Evolutionary conservation across 2,113 vertebrate species (phyloP), one percentile per base, ranked within the genome.

Genomic region (Cebidichthys violaceus): DNA sequence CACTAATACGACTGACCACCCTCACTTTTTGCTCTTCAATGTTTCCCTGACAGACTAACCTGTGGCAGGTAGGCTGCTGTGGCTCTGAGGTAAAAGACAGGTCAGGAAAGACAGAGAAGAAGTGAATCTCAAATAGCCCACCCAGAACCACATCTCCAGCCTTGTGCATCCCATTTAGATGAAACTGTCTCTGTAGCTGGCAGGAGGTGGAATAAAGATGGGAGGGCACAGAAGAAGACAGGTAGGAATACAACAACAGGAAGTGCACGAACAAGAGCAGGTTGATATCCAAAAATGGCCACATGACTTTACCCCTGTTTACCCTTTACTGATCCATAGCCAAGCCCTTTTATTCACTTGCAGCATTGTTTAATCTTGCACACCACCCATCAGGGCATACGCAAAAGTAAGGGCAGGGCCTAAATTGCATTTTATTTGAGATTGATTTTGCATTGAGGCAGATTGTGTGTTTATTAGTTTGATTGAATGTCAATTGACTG

Each of bases 81-180:
- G 89, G 91, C 45, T 91, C 69, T 50, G 89, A 88, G 1, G 80
- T 90, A 45, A 92, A 92, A 2, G 77, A 68, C 61, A 33, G 11
- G 13, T 90, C 77, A 43, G 84, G 77, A 9, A 80, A 92, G 29
- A 84, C 18, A 33, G 91, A 92, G 2, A 78, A 84, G 62, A 78
- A 92, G 62, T 92, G 91, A 29, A 92, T 66, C 59, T 91, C 65
- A 86, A 90, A 92, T 39, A 92, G 29, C 7, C 89, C 91, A 68
- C 91, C 91, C n/a, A 92, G 54, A 72, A 90, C 35, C 79, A 90
- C 80, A 78, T 92, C 84, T 1, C 91, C 91, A 55, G 82, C 7
- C 55, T 83, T 86, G 75, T 91, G 88, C 41, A 90, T 62, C 10
- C 70, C 86, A 86, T 91, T 92, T 0, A 89, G 67, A 43, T 86